Evolutionary conservation across 2,113 vertebrate species (phyloP).

Genomic region (Podarcis cretensis): DNA sequence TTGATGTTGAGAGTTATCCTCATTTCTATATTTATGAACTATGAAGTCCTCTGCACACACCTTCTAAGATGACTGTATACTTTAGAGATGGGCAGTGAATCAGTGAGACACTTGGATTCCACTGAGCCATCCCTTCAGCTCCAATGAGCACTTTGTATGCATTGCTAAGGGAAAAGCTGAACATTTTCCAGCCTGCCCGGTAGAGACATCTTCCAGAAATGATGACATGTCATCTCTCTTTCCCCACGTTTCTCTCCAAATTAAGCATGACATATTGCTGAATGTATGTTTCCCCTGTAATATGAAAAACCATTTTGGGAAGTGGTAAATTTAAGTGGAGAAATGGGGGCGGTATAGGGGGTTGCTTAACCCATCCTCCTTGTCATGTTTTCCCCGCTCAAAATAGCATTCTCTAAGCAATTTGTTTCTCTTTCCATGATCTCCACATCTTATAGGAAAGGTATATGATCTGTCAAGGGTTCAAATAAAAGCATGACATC

Average conservation of each 20-base stretch:
- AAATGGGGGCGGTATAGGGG: background rate
- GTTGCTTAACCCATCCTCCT: background rate
- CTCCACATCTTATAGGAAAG: background rate
- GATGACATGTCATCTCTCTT: slow-evolving; percentile 37
- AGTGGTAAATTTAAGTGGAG: background rate
- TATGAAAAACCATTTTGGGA: background rate
- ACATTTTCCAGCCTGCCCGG: slow-evolving; percentile 40
- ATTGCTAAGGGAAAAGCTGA: slow-evolving; percentile 8
- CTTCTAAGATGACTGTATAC: slow-evolving; percentile 52
- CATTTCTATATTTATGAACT: slow-evolving; percentile 50
- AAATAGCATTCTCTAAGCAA: background rate
- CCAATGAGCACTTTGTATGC: slow-evolving; percentile 18
- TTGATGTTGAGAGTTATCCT: slow-evolving; percentile 46
- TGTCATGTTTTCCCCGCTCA: background rate
- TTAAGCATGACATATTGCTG: slow-evolving; percentile 42
- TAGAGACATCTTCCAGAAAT: slow-evolving; percentile 41
- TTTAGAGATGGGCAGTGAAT: slow-evolving; percentile 43
- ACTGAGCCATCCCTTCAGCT: slow-evolving; percentile 20
- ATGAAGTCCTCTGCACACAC: slow-evolving; percentile 29
- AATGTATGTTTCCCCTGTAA: background rate
- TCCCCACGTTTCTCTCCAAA: slow-evolving; percentile 31
- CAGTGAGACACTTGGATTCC: slow-evolving; percentile 29
- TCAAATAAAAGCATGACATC: background rate
- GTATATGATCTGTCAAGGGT: too few relatives aligned
- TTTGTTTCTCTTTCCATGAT: background rate